A percentile compares a stretch with the other conserved stretches of the same genome.
These are phyloP conservation scores for Coracias cyanogaster DNA, from an alignment of 2,797 vertebrate species.

Conservation along the genomic window DNA sequence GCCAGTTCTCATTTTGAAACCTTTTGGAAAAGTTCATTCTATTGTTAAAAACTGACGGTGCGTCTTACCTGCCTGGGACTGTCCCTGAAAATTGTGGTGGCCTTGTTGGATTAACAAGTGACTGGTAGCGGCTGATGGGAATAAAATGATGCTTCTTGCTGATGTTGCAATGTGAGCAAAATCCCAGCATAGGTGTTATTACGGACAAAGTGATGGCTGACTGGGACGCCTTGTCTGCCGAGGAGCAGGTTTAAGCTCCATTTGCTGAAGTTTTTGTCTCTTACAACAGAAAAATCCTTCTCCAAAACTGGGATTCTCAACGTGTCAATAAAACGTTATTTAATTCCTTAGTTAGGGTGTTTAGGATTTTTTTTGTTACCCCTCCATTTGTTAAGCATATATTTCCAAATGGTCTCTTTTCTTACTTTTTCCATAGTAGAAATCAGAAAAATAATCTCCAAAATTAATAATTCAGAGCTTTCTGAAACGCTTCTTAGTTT, in stretches of 20 bases:
- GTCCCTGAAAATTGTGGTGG: background rate
- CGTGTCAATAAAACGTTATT: background rate
- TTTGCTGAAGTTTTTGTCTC: background rate
- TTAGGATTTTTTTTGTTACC: background rate
- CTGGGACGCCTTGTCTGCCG: background rate
- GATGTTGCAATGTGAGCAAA: background rate
- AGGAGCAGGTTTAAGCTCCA: background rate
- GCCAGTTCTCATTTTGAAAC: background rate
- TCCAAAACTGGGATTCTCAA: background rate
- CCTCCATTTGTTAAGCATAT: background rate
- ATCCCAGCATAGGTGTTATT: background rate
- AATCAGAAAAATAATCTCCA: background rate
- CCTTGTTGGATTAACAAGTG: background rate
- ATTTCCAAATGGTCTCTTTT: background rate
- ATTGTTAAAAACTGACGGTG: rapidly evolving
- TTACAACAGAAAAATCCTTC: background rate
- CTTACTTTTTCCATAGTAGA: background rate
- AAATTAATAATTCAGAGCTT: background rate
- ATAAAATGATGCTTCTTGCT: background rate
- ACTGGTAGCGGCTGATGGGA: background rate
- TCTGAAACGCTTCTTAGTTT: background rate
- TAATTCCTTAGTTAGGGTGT: background rate
- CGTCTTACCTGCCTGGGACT: rapidly evolving
- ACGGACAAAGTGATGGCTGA: too few relatives aligned
- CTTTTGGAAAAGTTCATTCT: background rate